These are phyloP conservation scores for Sinocyclocheilus rhinocerous DNA, from an alignment of 2,113 vertebrate species.

Conservation along the genomic window DNA sequence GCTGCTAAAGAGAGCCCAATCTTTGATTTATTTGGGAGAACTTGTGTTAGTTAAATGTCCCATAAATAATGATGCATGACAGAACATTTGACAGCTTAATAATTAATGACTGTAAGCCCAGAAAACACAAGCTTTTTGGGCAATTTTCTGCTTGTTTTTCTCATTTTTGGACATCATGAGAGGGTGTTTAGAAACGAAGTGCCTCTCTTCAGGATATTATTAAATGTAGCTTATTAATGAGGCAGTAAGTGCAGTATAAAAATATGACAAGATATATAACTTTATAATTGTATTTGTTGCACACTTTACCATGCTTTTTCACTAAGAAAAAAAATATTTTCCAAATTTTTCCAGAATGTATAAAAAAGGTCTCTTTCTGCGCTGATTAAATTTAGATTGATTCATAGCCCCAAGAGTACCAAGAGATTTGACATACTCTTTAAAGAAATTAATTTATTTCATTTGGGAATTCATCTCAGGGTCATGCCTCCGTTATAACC, in stretches of 20 bases:
- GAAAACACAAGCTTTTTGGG: not conserved
- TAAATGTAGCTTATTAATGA: not conserved
- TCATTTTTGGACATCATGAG: not conserved
- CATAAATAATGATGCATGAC: constrained; percentile 11
- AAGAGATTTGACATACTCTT: constrained; percentile 11
- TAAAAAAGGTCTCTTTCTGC: no score
- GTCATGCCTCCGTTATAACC: constrained; percentile 6
- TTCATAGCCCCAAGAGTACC: not conserved
- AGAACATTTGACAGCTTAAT: constrained; percentile 11
- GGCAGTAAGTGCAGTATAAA: not conserved
- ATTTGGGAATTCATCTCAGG: constrained; percentile 11
- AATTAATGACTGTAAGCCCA: constrained; percentile 9
- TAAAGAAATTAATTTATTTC: constrained; percentile 25
- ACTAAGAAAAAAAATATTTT: not conserved
- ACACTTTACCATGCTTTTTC: not conserved
- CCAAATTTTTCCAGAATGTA: not conserved
- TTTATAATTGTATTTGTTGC: not conserved
- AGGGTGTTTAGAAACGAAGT: not conserved
- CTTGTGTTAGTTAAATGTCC: constrained; percentile 2
- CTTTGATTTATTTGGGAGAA: constrained; percentile 5
- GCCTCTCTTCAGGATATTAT: not conserved
- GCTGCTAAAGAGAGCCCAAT: not conserved
- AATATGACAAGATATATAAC: not conserved
- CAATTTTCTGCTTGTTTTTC: not conserved
- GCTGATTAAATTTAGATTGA: not conserved